Percentiles rank a stretch among this genome's conserved stretches.
phyloP scores from a whole-genome alignment of 2,888 invertebrate genomes.

The Heliconius cydno region DNA sequence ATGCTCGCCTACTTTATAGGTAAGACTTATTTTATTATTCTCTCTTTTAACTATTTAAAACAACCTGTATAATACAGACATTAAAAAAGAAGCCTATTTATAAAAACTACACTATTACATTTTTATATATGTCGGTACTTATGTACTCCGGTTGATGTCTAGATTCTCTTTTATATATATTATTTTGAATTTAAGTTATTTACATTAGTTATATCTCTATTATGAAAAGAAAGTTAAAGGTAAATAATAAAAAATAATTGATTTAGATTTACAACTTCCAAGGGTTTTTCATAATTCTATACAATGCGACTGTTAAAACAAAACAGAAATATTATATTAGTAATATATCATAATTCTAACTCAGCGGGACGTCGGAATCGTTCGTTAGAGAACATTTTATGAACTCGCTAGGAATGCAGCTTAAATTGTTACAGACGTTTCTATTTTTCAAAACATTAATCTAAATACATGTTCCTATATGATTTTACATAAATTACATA shows the following conservation, averaged over 20 bases:
- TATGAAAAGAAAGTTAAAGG: background rate
- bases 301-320: constrained; percentile 45
- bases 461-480: constrained; percentile 29
- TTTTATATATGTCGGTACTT: background rate
- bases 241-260: background rate
- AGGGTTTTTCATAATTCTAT: background rate
- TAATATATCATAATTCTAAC: constrained; percentile 78
- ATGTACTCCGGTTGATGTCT: background rate
- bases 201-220: background rate
- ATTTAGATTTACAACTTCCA: background rate
- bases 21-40: constrained; percentile 76
- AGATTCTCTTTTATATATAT: background rate
- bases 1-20: constrained; percentile 98
- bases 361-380: constrained; percentile 71
- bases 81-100: background rate
- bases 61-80: background rate
- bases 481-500: constrained; percentile 16
- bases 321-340: constrained; percentile 60
- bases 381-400: constrained; percentile 80
- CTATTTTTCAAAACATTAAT: constrained; percentile 47
- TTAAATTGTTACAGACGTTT: constrained; percentile 47
- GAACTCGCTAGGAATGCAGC: constrained; percentile 71
- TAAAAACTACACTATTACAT: background rate
- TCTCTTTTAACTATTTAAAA: background rate
- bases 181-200: background rate